phyloP scores from a whole-genome alignment of 2,113 vertebrate species.

The Malurus elegans region DNA sequence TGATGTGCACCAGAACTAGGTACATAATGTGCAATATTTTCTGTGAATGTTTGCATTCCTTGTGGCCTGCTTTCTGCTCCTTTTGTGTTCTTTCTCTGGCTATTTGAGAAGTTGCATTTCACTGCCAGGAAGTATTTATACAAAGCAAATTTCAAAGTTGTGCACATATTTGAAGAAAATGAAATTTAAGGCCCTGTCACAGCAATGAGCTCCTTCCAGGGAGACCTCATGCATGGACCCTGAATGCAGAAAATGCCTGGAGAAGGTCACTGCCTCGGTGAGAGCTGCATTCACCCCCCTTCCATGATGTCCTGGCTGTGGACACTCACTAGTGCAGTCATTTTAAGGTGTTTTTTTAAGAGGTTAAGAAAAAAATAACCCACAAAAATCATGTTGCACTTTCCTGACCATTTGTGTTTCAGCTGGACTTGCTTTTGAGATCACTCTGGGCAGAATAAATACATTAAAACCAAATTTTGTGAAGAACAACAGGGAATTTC shows the following conservation, averaged over 20 bases:
- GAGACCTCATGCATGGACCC: neutral
- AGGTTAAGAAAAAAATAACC: neutral
- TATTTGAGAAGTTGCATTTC: slow-evolving; percentile 48
- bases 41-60: slow-evolving; percentile 33
- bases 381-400: neutral
- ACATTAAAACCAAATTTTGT: neutral
- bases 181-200: slow-evolving; percentile 46
- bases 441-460: neutral
- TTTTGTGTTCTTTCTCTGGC: slow-evolving; percentile 28
- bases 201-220: slow-evolving; percentile 24
- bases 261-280: neutral
- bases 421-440: neutral
- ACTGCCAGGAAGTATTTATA: slow-evolving; percentile 54
- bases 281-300: neutral
- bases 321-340: neutral
- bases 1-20: slow-evolving; percentile 32
- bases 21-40: slow-evolving; percentile 6
- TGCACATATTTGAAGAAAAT: slow-evolving; percentile 54
- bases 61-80: slow-evolving; percentile 36
- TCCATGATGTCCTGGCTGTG: neutral
- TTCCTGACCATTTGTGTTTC: neutral
- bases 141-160: slow-evolving; percentile 54
- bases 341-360: neutral
- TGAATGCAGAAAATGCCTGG: neutral
- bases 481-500: neutral